Percentiles rank a stretch among this genome's conserved stretches.
Evolutionary conservation across 2,888 invertebrate species (phyloP).

Genomic region (Sisyra nigra): DNA sequence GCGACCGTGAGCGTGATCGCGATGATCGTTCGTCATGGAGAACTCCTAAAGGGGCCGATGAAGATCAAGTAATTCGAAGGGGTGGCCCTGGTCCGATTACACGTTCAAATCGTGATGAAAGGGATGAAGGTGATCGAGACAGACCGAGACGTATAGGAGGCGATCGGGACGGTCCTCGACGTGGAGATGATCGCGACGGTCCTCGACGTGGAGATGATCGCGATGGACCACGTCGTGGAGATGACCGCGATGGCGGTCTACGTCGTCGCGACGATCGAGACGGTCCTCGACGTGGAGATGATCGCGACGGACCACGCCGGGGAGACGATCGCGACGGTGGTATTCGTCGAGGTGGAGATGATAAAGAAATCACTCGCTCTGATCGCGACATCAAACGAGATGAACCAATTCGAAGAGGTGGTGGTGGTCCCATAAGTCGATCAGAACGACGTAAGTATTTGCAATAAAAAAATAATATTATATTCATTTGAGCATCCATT

Average conservation of each 20-base stretch:
- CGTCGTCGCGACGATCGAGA: conserved; percentile 10
- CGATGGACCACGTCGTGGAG: conserved; percentile 12
- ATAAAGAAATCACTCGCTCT: conserved; percentile 7
- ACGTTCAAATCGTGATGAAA: no score
- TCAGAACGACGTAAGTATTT: conserved; percentile 8
- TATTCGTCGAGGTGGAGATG: conserved; percentile 10
- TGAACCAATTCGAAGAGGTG: conserved; percentile 10
- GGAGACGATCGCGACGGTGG: conserved; percentile 12
- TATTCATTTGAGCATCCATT: background rate
- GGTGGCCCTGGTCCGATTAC: conserved; percentile 6
- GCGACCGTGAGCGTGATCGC: conserved; percentile 5
- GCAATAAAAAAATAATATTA: background rate
- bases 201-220: conserved; percentile 12
- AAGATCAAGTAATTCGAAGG: background rate
- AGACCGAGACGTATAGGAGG: background rate
- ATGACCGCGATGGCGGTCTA: conserved; percentile 11
- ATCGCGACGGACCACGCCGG: conserved; percentile 11
- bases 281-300: conserved; percentile 11
- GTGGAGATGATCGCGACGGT: conserved; percentile 10
- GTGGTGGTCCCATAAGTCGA: conserved; percentile 1
- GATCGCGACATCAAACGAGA: conserved; percentile 10
- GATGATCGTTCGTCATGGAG: background rate
- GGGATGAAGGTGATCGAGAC: background rate
- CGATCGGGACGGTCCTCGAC: background rate
- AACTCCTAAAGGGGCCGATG: background rate